A percentile compares a stretch with the other conserved stretches of the same genome.
Evolutionary conservation across 2,113 vertebrate genomes (phyloP).

Genomic region (Tachycineta bicolor): DNA sequence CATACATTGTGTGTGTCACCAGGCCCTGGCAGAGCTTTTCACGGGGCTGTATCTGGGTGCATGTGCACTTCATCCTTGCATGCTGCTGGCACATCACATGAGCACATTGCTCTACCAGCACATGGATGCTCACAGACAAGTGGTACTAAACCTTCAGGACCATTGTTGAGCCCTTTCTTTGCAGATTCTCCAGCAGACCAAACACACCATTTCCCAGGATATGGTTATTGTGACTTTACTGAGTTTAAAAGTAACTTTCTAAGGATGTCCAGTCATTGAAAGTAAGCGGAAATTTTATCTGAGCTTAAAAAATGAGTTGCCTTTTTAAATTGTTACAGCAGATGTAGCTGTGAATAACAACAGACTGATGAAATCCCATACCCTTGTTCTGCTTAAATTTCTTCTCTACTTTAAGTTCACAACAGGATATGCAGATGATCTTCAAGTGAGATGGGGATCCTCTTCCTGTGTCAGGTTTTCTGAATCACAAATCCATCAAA

Average conservation of each 20-base stretch:
- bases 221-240: neutral
- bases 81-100: neutral
- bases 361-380: neutral
- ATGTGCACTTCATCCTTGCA: neutral
- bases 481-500: neutral
- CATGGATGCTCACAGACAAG: neutral
- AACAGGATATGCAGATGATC: neutral
- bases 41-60: neutral
- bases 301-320: neutral
- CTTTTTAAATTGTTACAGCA: neutral
- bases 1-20: neutral
- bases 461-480: neutral
- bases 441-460: neutral
- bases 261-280: neutral
- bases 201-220: neutral
- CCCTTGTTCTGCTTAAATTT: neutral
- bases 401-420: neutral
- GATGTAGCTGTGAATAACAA: neutral
- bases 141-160: neutral
- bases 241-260: neutral
- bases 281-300: neutral
- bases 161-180: neutral
- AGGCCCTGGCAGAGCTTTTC: neutral
- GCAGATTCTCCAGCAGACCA: neutral
- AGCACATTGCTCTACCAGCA: rapidly evolving